Conservation (phyloP, 2,113 vertebrate genomes). For the Nerophis lumbriciformis region DNA sequence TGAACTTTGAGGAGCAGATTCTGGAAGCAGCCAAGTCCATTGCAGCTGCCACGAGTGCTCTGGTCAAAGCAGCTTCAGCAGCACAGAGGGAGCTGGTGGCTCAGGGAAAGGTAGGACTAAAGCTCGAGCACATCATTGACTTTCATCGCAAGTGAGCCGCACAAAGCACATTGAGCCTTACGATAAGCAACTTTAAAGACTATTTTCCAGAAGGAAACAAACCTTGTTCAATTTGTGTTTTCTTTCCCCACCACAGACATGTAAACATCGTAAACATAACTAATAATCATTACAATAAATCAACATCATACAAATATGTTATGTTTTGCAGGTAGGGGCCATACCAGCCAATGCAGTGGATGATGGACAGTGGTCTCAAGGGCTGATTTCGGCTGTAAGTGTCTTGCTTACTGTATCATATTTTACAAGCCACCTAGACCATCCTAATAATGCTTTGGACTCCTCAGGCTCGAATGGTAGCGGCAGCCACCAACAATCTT, state of each 20-base stretch:
- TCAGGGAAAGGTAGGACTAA: conserved; percentile 86
- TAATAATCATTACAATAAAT: no score
- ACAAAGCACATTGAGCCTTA: neutral
- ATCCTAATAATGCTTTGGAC: neutral
- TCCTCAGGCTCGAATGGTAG: conserved; percentile 89
- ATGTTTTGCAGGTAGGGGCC: conserved; percentile 80
- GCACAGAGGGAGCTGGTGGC: conserved; percentile 95
- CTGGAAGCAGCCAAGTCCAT: conserved; percentile 97
- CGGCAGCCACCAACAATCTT: conserved; percentile 91
- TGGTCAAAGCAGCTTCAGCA: conserved; percentile 94
- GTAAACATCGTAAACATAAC: no score
- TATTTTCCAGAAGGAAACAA: no score
- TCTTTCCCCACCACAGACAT: no score
- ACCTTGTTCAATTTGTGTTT: no score
- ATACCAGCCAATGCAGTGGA: conserved; percentile 91
- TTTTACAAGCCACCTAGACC: neutral
- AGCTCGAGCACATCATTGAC: neutral
- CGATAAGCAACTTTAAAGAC: no score
- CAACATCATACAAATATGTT: no score
- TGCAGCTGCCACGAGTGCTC: conserved; percentile 91
- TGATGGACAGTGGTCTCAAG: conserved; percentile 98
- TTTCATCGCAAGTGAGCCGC: neutral
- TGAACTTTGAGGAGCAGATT: conserved; percentile 98
- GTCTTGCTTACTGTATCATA: neutral
- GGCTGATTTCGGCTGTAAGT: conserved; percentile 97